Conservation (phyloP, 2,113 vertebrate species). For the Vulpes vulpes region DNA sequence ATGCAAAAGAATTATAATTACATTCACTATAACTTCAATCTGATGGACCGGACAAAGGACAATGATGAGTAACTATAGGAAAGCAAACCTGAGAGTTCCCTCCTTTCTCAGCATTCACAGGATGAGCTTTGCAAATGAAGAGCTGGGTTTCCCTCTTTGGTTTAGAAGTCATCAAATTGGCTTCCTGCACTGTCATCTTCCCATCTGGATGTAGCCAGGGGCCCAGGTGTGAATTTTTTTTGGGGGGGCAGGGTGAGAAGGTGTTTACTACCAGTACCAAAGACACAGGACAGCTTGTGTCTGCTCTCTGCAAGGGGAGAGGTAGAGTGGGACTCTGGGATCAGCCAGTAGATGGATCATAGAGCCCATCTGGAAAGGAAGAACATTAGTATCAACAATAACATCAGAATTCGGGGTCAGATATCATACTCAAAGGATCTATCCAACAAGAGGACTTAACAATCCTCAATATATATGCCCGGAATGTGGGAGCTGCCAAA, state of each 20-base stretch:
- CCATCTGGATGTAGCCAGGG: not conserved
- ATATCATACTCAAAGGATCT: too few species aligned
- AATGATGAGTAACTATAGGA: not conserved
- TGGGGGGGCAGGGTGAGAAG: not conserved
- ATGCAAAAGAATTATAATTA: not conserved
- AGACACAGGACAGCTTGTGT: not conserved
- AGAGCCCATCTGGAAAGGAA: not conserved
- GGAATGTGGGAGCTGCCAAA: too few species aligned
- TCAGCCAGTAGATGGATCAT: not conserved
- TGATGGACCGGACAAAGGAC: not conserved
- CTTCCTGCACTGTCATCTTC: not conserved
- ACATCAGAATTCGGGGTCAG: constrained; percentile 16
- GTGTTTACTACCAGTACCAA: not conserved
- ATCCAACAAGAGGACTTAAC: too few species aligned
- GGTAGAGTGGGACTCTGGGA: not conserved
- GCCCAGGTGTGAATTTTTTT: not conserved
- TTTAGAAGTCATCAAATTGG: not conserved
- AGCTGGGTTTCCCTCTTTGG: not conserved
- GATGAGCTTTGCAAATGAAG: not conserved
- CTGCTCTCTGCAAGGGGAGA: not conserved
- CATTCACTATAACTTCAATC: not conserved
- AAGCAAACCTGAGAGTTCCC: not conserved
- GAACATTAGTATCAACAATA: not conserved
- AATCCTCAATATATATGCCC: too few species aligned
- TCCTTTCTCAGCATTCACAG: not conserved